Percentiles rank a stretch among this genome's conserved stretches.
phyloP scores from a whole-genome alignment of 2,113 vertebrate genomes.

The Rhea americana region DNA sequence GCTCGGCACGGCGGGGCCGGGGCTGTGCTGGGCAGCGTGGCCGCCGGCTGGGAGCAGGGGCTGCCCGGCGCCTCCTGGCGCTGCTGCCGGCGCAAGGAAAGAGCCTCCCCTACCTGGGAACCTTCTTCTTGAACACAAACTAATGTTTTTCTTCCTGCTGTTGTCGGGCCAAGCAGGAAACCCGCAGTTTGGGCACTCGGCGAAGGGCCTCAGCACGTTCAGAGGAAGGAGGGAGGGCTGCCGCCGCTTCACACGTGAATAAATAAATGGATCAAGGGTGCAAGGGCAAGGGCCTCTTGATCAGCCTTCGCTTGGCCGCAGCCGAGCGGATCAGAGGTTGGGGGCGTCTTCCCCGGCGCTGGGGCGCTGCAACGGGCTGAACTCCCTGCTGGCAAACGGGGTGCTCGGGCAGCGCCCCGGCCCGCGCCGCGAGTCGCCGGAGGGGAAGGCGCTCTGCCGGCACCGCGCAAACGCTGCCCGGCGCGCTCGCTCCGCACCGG shows the following conservation, averaged over 20 bases:
- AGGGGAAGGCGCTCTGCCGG: background rate
- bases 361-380: background rate
- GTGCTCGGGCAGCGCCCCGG: background rate
- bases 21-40: background rate
- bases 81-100: background rate
- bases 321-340: background rate
- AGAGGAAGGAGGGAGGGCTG: background rate
- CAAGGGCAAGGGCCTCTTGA: background rate
- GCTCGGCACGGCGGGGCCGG: background rate
- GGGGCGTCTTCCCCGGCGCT: background rate
- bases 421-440: background rate
- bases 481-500: accelerated
- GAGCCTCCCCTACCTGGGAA: background rate
- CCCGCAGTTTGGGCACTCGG: background rate
- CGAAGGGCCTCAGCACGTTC: background rate
- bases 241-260: background rate
- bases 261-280: conserved; percentile 11
- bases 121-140: background rate
- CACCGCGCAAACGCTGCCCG: accelerated
- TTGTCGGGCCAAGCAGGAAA: background rate
- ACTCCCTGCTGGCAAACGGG: accelerated
- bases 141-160: background rate
- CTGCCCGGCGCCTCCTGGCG: background rate
- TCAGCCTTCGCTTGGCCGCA: background rate
- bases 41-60: background rate